These are phyloP conservation scores for Antheraea yamamai DNA, from an alignment of 2,888 invertebrate genomes.

Conservation along the genomic window DNA sequence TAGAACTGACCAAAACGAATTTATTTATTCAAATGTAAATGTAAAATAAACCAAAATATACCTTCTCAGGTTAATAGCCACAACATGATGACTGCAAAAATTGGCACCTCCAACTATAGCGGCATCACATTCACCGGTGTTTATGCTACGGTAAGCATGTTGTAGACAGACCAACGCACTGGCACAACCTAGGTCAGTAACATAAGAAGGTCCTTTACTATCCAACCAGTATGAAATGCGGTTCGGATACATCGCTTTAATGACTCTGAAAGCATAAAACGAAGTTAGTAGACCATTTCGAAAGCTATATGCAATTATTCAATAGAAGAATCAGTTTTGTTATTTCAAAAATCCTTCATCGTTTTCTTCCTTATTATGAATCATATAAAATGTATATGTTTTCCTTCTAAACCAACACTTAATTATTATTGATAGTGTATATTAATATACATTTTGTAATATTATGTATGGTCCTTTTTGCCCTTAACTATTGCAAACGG, in stretches of 20 bases:
- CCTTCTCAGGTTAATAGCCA: constrained; percentile 8
- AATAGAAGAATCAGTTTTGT: neutral
- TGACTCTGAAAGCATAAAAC: constrained; percentile 35
- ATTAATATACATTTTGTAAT: too few relatives aligned
- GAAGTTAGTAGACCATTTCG: too few relatives aligned
- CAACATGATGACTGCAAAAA: constrained; percentile 77
- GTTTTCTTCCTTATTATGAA: neutral
- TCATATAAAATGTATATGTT: neutral
- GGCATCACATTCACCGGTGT: constrained; percentile 48
- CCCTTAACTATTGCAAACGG: neutral
- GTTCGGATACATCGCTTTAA: constrained; percentile 54
- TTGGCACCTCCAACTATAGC: constrained; percentile 84
- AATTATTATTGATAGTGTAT: too few relatives aligned
- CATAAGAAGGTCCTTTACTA: constrained; percentile 48
- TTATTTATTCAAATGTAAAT: neutral
- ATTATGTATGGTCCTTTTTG: neutral
- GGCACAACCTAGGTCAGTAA: constrained; percentile 43
- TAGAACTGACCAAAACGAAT: too few relatives aligned
- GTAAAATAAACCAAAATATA: neutral
- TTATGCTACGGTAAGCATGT: constrained; percentile 47
- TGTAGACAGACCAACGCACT: constrained; percentile 50
- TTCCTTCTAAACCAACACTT: neutral
- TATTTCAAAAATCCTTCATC: neutral
- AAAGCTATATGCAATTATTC: neutral
- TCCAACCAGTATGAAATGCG: constrained; percentile 58